Evolutionary conservation across 2,113 vertebrate species (phyloP), one percentile per base, ranked within the genome.

Genomic region (Datnioides undecimradiatus): DNA sequence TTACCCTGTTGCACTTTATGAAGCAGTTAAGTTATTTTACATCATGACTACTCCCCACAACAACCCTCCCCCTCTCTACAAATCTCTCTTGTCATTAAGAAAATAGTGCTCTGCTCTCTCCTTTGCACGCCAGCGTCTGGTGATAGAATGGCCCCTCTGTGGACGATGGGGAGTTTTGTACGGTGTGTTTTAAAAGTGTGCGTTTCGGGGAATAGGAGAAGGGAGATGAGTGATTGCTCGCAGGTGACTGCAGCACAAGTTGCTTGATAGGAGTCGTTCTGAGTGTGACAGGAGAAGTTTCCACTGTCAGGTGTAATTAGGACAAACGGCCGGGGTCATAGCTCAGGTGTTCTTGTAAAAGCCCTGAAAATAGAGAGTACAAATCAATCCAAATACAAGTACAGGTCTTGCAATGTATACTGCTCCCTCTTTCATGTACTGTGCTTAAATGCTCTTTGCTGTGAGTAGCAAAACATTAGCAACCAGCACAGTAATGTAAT

Each of bases 21-120:
- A 89, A 88, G 86, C 92, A 87, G 90, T 91, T 86, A 90, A 93
- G 84, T 92, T 92, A 88, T 91, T 93, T 92, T 90, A 92, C 92
- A 93, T 90, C 87, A 84, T 90, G 89, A 92, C 86, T 92, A 8
- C 87, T 71, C 71, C 81, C 81, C 83, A 80, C 82, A 92, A 84
- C 86, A 85, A 8, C 79, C 76, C 60, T 66, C 3, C 73, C 68
- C 41, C 66, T 43, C 38, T 77, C 87, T 62, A 72, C 84, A 89
- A 90, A 91, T 90, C 90, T 90, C 82, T 67, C 87, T 84, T 88
- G 89, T 92, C 91, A 86, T 91, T 90, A 87, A 67, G 84, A 91
- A 94, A 94, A 91, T 65, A 91, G 87, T 49, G 51, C 79, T 66
- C 10, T 0, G 77, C 87, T 76, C 90, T 78, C 72, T 82, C 84